These are phyloP conservation scores for Littorina saxatilis DNA, from an alignment of 1,140 invertebrate species.

Conservation along the genomic window DNA sequence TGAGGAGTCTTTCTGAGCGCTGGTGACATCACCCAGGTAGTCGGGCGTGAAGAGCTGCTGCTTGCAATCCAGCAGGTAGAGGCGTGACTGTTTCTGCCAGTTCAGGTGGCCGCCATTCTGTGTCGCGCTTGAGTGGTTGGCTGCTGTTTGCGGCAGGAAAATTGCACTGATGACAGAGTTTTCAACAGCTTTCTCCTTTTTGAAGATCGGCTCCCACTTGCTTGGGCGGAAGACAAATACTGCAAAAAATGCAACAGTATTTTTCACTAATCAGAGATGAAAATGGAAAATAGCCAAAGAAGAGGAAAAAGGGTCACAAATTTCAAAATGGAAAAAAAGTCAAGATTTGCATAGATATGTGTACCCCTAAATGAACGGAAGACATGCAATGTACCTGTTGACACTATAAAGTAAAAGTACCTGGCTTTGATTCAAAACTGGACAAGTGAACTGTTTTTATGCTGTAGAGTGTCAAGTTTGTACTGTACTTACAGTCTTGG, in stretches of 20 bases:
- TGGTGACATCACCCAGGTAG: conserved; percentile 13
- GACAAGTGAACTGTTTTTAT: too few relatives aligned
- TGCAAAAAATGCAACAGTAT: conserved; percentile 60
- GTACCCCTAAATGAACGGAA: too few relatives aligned
- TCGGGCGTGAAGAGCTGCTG: conserved; percentile 51
- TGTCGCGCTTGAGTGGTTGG: neutral
- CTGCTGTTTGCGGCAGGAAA: conserved; percentile 52
- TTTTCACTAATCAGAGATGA: conserved; percentile 27
- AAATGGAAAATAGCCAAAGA: neutral
- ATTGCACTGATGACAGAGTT: conserved; percentile 39
- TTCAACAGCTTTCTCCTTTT: conserved; percentile 21
- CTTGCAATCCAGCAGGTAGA: conserved; percentile 57
- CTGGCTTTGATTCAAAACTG: too few relatives aligned
- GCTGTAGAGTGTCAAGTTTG: neutral
- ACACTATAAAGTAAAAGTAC: neutral
- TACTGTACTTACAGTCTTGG: neutral
- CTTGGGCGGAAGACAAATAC: conserved; percentile 81
- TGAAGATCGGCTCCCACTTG: conserved; percentile 76
- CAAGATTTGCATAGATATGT: too few relatives aligned
- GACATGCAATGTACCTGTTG: too few relatives aligned
- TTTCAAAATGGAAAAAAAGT: too few relatives aligned
- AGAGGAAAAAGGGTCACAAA: too few relatives aligned
- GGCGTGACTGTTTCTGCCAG: conserved; percentile 52
- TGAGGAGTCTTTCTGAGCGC: neutral
- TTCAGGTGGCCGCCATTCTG: conserved; percentile 36